phyloP scores from a whole-genome alignment of 2,113 vertebrate species.

The Coreoperca whiteheadi region DNA sequence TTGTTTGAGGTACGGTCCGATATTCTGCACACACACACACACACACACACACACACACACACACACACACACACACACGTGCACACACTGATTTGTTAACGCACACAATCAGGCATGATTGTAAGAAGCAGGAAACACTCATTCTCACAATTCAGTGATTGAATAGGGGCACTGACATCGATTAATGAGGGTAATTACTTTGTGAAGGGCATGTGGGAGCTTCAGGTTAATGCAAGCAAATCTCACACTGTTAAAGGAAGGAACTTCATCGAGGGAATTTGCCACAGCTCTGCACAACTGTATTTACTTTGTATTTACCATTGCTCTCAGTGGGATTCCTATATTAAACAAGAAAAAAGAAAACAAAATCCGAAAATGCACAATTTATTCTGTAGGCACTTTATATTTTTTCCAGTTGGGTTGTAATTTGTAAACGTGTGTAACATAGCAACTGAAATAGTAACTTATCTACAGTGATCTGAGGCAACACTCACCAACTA shows the following conservation, averaged over 20 bases:
- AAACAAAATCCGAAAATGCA: constrained; percentile 16
- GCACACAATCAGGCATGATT: constrained; percentile 3
- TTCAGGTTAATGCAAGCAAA: constrained; percentile 65
- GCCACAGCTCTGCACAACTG: constrained; percentile 37
- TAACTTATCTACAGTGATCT: constrained; percentile 14
- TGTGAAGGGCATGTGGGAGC: constrained; percentile 70
- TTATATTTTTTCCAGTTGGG: background rate
- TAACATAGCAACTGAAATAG: background rate
- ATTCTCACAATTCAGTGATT: constrained; percentile 51
- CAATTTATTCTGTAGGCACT: background rate
- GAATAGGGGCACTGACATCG: constrained; percentile 65
- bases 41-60: constrained; percentile 19
- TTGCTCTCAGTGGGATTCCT: constrained; percentile 42
- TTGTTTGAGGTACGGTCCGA: constrained; percentile 91
- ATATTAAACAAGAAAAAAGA: constrained; percentile 28
- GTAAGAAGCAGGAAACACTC: constrained; percentile 23
- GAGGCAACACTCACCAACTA: constrained; percentile 8
- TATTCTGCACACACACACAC: constrained; percentile 19
- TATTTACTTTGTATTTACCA: constrained; percentile 58
- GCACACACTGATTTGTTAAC: background rate
- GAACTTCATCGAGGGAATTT: constrained; percentile 49
- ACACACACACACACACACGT: constrained; percentile 8
- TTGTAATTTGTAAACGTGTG: background rate
- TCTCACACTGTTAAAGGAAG: constrained; percentile 40
- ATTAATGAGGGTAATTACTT: constrained; percentile 80